Evolutionary conservation across 2,888 invertebrate species (phyloP), one percentile per base, ranked within the genome.

Genomic region (Cylindroiulus punctatus): DNA sequence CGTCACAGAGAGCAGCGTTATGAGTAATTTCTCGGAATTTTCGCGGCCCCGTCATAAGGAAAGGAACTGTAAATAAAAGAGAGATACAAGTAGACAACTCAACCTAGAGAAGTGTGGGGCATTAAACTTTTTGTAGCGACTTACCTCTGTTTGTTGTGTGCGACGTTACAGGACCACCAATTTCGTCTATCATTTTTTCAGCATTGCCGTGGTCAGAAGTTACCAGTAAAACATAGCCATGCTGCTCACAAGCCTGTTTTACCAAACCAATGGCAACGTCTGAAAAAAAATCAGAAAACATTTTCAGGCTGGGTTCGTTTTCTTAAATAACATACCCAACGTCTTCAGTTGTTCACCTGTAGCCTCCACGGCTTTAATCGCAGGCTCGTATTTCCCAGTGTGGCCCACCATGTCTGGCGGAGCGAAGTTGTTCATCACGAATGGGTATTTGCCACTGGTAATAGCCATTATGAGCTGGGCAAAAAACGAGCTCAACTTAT

Each of bases 321-420:
- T 30, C 17, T 17, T 14, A 3, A 65, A 36, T 52, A 12, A 42
- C 1, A 30, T 65, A 26, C 44, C 14, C 7, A 19, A 30, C 12
- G 8, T 44, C n/a, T 44, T 44, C 8, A 83, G 17, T 40, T 14
- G 5, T 32, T 8, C 81, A 88, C 90, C 90, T n/a, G 90, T 90
- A 12, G 89, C 89, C 85, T 88, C 88, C 57, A 88, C 88, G 19
- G 90, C 91, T 83, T 88, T 90, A 14, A 91, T 89, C 0, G 91
- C 89, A 7, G 90, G 89, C 81, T 91, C 91, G 88, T 91, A 91
- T 87, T 90, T 89, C 30, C 91, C 91, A 5, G 92, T 92, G 88
- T 91, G 91, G 8, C 91, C 91, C 76, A 91, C 91, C 91, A 91
- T 91, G 88, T 91, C 91, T 14, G 92, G 92, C n/a, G 91, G 91